Evolutionary conservation across 2,113 vertebrate species (phyloP).

Genomic region (rabbit (Oryctolagus cuniculus)): DNA sequence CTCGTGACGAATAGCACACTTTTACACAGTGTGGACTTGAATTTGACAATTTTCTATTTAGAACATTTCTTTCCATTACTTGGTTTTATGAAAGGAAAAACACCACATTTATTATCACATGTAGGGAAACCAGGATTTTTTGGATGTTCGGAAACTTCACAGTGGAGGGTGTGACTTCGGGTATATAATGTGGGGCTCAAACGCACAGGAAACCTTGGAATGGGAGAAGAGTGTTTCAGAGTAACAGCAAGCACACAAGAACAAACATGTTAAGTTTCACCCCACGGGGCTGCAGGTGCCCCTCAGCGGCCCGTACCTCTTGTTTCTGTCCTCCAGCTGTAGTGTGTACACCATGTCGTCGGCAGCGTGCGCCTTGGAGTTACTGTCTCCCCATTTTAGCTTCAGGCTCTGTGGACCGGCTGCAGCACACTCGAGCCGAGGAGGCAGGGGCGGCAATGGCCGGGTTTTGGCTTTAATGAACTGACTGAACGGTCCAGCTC

Average conservation of each 20-base stretch:
- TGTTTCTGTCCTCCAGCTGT: slow-evolving; percentile 97
- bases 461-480: slow-evolving; percentile 93
- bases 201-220: not conserved
- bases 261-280: rapidly evolving
- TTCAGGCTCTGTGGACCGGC: slow-evolving; percentile 98
- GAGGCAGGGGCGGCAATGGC: slow-evolving; percentile 95
- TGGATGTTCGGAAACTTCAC: slow-evolving; percentile 12
- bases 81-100: slow-evolving; percentile 54
- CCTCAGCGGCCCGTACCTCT: slow-evolving; percentile 88
- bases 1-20: slow-evolving; percentile 47
- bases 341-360: slow-evolving; percentile 94
- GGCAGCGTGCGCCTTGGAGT: slow-evolving; percentile 87
- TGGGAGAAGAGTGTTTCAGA: not conserved
- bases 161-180: not conserved
- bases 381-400: slow-evolving; percentile 97
- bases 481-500: slow-evolving; percentile 93
- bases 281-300: rapidly evolving
- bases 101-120: not conserved
- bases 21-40: not conserved
- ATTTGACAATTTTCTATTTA: slow-evolving; percentile 48
- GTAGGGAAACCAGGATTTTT: not conserved
- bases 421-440: slow-evolving; percentile 95
- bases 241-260: not conserved
- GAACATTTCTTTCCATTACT: slow-evolving; percentile 43
- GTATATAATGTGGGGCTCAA: not conserved